Percentiles rank a stretch among this genome's conserved stretches.
Evolutionary conservation across 2,888 invertebrate genomes (phyloP).

Genomic region (Bibio marci): DNA sequence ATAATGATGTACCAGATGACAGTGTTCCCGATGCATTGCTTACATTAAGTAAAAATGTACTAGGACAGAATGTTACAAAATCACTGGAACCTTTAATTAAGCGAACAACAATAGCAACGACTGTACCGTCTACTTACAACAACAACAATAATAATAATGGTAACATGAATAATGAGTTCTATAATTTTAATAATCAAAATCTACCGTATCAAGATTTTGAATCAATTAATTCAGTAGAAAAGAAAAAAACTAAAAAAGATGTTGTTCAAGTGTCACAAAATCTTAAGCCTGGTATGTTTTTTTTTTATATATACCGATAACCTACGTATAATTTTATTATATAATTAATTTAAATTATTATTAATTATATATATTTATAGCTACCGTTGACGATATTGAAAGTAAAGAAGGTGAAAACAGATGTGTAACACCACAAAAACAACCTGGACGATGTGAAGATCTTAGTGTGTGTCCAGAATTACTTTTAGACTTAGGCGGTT

Average conservation of each 20-base stretch:
- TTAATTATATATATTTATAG: slow-evolving; percentile 16
- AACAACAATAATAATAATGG: slow-evolving; percentile 7
- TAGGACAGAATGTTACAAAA: slow-evolving; percentile 59
- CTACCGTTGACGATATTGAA: slow-evolving; percentile 29
- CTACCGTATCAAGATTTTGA: neutral
- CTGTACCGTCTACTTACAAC: slow-evolving; percentile 11
- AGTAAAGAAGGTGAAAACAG: slow-evolving; percentile 38
- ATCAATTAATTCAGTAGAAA: neutral
- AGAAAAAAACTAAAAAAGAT: slow-evolving; percentile 27
- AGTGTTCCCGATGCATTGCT: slow-evolving; percentile 57
- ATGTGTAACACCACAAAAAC: slow-evolving; percentile 69
- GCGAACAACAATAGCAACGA: slow-evolving; percentile 12
- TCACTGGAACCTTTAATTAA: slow-evolving; percentile 56
- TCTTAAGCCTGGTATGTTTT: too few species aligned
- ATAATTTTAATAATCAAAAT: neutral
- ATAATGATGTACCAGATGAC: slow-evolving; percentile 24
- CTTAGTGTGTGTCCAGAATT: slow-evolving; percentile 76
- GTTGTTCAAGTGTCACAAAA: slow-evolving; percentile 15
- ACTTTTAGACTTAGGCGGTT: slow-evolving; percentile 58
- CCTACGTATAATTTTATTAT: too few species aligned
- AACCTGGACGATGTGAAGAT: slow-evolving; percentile 69
- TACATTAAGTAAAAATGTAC: slow-evolving; percentile 62
- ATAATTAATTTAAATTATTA: too few species aligned
- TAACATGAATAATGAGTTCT: slow-evolving; percentile 5
- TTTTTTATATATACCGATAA: too few species aligned